Evolutionary conservation across 2,888 invertebrate genomes (phyloP).

Genomic region (Chouioia cunea): DNA sequence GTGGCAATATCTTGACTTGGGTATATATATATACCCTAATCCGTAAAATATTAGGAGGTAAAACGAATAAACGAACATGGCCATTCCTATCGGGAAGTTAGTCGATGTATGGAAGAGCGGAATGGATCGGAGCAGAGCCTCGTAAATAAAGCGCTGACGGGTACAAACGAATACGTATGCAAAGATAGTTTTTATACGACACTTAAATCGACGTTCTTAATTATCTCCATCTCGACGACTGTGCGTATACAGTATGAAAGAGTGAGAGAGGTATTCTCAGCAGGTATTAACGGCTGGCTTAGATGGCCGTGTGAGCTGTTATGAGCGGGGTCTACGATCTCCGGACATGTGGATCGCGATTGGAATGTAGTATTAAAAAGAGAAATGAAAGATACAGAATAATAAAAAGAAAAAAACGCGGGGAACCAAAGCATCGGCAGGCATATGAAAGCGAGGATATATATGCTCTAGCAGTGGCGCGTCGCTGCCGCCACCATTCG

Average conservation of each 20-base stretch:
- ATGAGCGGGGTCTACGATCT: not conserved
- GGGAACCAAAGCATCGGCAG: no score
- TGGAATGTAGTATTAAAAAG: slow-evolving; percentile 24
- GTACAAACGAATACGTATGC: slow-evolving; percentile 14
- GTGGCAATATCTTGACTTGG: no score
- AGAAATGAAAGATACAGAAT: not conserved
- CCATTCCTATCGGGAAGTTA: slow-evolving; percentile 28
- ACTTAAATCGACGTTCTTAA: slow-evolving; percentile 31
- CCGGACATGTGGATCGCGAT: slow-evolving; percentile 15
- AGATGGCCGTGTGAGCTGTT: no score
- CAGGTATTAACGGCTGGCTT: no score
- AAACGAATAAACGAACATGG: slow-evolving; percentile 11
- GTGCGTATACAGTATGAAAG: no score
- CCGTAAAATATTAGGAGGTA: slow-evolving; percentile 31
- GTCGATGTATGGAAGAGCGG: slow-evolving; percentile 15
- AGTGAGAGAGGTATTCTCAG: no score
- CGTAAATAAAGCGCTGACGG: slow-evolving; percentile 31
- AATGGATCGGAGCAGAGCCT: slow-evolving; percentile 2
- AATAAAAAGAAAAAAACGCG: no score
- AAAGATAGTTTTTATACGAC: slow-evolving; percentile 25
- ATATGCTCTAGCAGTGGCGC: no score
- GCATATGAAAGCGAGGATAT: no score
- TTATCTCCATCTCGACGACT: slow-evolving; percentile 4
- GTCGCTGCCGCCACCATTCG: no score
- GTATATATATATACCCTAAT: slow-evolving; percentile 6